Conservation (phyloP, 2,888 invertebrate species). For the Notodromas monacha region DNA sequence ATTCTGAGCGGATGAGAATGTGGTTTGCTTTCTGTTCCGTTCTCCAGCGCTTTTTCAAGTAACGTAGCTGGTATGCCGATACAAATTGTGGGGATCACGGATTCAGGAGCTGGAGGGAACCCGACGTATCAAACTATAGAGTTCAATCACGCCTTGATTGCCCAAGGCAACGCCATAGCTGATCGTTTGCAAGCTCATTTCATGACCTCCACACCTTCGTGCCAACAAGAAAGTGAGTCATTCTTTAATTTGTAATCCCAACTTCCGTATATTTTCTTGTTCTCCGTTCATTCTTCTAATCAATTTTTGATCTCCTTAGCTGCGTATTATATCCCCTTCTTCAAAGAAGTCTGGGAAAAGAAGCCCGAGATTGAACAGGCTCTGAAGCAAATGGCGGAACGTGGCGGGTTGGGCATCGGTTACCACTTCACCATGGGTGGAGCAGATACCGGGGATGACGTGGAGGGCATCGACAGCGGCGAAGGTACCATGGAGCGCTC, state of each 20-base stretch:
- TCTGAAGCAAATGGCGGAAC: conserved; percentile 44
- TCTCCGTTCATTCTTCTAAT: too few relatives aligned
- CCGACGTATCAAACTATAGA: conserved; percentile 66
- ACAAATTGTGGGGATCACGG: conserved; percentile 72
- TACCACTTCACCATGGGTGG: neutral
- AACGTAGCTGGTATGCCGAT: conserved; percentile 70
- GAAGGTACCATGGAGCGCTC: conserved; percentile 35
- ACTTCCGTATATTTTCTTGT: neutral
- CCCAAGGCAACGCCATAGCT: conserved; percentile 68
- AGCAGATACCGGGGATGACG: conserved; percentile 8
- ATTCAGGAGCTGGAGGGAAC: conserved; percentile 38
- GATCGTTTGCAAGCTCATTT: conserved; percentile 64
- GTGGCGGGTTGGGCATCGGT: conserved; percentile 10
- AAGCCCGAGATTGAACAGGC: conserved; percentile 78
- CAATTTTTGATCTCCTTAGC: conserved; percentile 22
- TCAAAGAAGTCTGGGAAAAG: conserved; percentile 82
- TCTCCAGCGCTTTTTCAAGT: conserved; percentile 50
- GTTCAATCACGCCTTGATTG: conserved; percentile 54
- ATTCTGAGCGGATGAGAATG: too few relatives aligned
- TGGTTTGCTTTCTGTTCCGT: conserved; percentile 7
- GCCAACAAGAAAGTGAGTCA: conserved; percentile 48
- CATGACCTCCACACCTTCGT: conserved; percentile 53
- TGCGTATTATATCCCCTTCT: conserved; percentile 74
- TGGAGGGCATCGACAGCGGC: conserved; percentile 26
- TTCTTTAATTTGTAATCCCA: conserved; percentile 1